Conservation (phyloP, 2,797 vertebrate genomes). For the Sebastes paucispinis region DNA sequence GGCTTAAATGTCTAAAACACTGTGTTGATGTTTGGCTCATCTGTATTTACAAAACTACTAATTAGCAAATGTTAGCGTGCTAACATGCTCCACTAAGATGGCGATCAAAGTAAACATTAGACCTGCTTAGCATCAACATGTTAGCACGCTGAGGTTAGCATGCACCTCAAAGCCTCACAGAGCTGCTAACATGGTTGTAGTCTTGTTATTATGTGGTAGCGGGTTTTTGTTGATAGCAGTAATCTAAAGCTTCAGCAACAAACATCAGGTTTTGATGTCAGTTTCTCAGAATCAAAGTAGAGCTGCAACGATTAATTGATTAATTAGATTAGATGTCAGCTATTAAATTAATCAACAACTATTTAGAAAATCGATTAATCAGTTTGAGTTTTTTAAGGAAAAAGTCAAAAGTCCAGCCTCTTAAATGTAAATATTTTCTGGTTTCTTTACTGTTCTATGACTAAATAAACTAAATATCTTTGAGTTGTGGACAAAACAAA, state of each 20-base stretch:
- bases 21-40: background rate
- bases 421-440: too few species aligned
- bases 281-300: background rate
- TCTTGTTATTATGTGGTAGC: background rate
- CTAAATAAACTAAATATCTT: too few species aligned
- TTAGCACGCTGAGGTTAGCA: background rate
- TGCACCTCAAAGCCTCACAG: background rate
- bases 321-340: too few species aligned
- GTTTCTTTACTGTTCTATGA: too few species aligned
- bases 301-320: too few species aligned
- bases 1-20: background rate
- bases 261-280: background rate
- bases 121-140: background rate
- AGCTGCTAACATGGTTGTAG: background rate
- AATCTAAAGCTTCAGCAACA: background rate
- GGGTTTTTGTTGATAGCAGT: background rate
- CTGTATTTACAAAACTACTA: background rate
- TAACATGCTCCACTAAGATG: background rate
- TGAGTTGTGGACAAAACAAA: too few species aligned
- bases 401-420: too few species aligned
- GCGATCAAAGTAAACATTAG: background rate
- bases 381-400: too few species aligned
- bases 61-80: background rate
- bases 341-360: too few species aligned
- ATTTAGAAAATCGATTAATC: accelerated